Evolutionary conservation across 1,140 invertebrate genomes (phyloP), one percentile per base, ranked within the genome.

Genomic region (Heliconius congener): DNA sequence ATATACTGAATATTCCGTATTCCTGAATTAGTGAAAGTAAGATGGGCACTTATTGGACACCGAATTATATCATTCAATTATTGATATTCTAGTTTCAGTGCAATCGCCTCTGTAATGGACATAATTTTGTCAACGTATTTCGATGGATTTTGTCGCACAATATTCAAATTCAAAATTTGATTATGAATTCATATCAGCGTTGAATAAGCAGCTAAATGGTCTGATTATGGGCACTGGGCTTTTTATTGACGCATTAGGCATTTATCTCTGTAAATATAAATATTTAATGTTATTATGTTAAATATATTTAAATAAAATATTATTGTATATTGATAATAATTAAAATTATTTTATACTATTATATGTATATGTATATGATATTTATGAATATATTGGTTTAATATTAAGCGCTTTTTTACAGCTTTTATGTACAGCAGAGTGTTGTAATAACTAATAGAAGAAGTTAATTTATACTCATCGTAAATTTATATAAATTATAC

Each of bases 111-210:
- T 82, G 83, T 85, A 82, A 77, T 81, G 80, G 71, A 83, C 72
- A 82, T 82, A 83, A 87, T 86, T 85, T 81, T 82, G 80, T 81
- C 79, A 83, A 81, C 82, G 77, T 82, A 90, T 89, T 88, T 87
- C 77, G 83, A 82, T 85, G 77, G 84, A 89, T 88, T 89, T 87
- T 85, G 85, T 87, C 84, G 82, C 82, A 83, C 84, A 86, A 84
- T 90, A 88, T 90, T 91, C 86, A 88, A 88, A 90, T 90, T 87
- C 77, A 83, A 84, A 86, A 85, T 88, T 86, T 87, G 87, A 89
- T 91, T 90, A 90, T 86, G 84, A 85, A 88, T 90, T 88, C 84
- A 87, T 86, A 85, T 87, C 88, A 85, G 85, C 84, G 83, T 85
- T 88, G 85, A 89, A 89, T 89, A 86, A 90, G 82, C 79, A 82